These are phyloP conservation scores for Leiothrix lutea DNA, from an alignment of 2,113 vertebrate genomes.

Conservation along the genomic window DNA sequence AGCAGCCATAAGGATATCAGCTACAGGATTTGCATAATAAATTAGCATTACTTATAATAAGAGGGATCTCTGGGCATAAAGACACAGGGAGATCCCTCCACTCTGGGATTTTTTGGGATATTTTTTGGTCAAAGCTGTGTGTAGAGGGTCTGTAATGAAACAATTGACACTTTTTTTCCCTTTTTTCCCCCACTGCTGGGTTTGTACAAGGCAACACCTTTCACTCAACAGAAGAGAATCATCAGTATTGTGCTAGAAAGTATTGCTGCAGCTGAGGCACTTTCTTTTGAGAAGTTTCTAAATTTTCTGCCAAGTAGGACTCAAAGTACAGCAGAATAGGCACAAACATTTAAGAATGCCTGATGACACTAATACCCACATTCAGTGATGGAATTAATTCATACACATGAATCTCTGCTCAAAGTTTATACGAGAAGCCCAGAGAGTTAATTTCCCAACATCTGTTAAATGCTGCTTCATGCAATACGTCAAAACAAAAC, in stretches of 20 bases:
- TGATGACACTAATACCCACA: not conserved
- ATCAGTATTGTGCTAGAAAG: not conserved
- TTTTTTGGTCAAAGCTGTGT: not conserved
- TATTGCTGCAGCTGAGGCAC: not conserved
- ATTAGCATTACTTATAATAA: not conserved
- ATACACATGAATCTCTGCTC: not conserved
- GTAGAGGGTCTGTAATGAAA: not conserved
- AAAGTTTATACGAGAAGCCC: not conserved
- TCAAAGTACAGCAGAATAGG: not conserved
- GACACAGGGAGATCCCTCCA: not conserved
- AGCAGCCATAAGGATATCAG: not conserved
- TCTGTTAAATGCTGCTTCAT: constrained; percentile 21
- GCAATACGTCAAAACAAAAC: constrained; percentile 33
- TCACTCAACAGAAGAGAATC: not conserved
- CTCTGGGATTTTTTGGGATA: rapidly evolving
- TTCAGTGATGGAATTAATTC: not conserved
- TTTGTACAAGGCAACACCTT: not conserved
- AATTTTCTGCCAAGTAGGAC: not conserved
- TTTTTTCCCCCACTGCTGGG: not conserved
- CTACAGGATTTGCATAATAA: not conserved
- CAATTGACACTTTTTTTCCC: not conserved
- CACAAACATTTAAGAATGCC: not conserved
- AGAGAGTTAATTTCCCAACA: constrained; percentile 17
- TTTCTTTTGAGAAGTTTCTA: not conserved
- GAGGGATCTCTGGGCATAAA: not conserved